phyloP scores from a whole-genome alignment of 2,888 invertebrate species.

The Agapetus fuscipes region DNA sequence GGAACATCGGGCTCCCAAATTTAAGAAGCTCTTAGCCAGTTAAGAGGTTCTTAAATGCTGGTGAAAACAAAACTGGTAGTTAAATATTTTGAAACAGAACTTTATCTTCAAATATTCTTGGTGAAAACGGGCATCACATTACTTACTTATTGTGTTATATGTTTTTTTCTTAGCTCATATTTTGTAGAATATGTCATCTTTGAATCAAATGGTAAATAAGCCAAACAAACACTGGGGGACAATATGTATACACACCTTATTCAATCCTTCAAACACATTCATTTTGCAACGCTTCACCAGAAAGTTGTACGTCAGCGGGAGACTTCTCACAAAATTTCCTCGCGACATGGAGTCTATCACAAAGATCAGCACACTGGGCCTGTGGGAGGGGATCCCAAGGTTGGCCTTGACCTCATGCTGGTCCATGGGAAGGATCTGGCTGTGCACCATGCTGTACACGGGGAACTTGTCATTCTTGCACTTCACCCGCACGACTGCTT shows the following conservation, averaged over 20 bases:
- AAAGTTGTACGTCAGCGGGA: constrained; percentile 16
- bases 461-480: constrained; percentile 1
- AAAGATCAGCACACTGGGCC: constrained; percentile 20
- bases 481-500: constrained; percentile 13
- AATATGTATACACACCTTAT: constrained; percentile 14
- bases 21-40: too few relatives aligned
- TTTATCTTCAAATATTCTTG: too few relatives aligned
- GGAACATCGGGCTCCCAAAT: too few relatives aligned
- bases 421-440: constrained; percentile 11
- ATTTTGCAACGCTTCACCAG: constrained; percentile 11
- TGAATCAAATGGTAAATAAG: too few relatives aligned
- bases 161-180: too few relatives aligned
- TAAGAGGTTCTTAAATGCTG: too few relatives aligned
- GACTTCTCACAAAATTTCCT: constrained; percentile 18
- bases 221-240: too few relatives aligned
- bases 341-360: constrained; percentile 20
- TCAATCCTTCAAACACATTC: constrained; percentile 18
- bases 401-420: constrained; percentile 8
- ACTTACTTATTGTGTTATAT: too few relatives aligned
- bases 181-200: too few relatives aligned
- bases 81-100: too few relatives aligned
- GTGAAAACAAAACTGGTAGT: too few relatives aligned
- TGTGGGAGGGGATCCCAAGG: constrained; percentile 7
- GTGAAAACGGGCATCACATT: too few relatives aligned
- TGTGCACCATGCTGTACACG: constrained; percentile 18